phyloP scores from a whole-genome alignment of 2,888 invertebrate species.

The Athalia cordata region DNA sequence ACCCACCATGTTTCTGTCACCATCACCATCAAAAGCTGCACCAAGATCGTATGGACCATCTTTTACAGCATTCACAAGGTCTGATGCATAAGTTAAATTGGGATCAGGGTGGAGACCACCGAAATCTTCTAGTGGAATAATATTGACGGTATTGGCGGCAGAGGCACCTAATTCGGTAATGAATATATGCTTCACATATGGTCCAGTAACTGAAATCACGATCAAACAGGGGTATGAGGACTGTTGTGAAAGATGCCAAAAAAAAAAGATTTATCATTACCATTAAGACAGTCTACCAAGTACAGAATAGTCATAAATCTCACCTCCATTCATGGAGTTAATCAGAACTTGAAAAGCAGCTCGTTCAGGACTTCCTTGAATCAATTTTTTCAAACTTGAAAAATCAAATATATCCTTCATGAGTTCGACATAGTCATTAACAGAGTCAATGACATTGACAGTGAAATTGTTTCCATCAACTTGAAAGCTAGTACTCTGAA shows the following conservation, averaged over 20 bases:
- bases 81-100: constrained; percentile 90
- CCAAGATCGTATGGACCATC: constrained; percentile 84
- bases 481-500: constrained; percentile 76
- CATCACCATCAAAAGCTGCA: constrained; percentile 99
- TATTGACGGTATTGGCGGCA: constrained; percentile 83
- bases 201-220: constrained; percentile 89
- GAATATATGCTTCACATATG: constrained; percentile 94
- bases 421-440: constrained; percentile 88
- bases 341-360: constrained; percentile 90
- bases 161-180: constrained; percentile 88
- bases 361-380: constrained; percentile 81
- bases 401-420: constrained; percentile 99
- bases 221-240: constrained; percentile 37
- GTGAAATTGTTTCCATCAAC: constrained; percentile 84
- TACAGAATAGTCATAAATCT: constrained; percentile 25
- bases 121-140: constrained; percentile 92
- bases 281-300: neutral
- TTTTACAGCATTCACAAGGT: constrained; percentile 80
- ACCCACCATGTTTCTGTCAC: constrained; percentile 75
- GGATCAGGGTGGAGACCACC: constrained; percentile 98
- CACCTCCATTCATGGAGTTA: constrained; percentile 96
- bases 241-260: constrained; percentile 15
- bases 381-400: constrained; percentile 81
- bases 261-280: constrained; percentile 12
- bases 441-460: constrained; percentile 94